These are phyloP conservation scores for Myoxocephalus aenaeus DNA, from an alignment of 2,797 vertebrate species.

Conservation along the genomic window DNA sequence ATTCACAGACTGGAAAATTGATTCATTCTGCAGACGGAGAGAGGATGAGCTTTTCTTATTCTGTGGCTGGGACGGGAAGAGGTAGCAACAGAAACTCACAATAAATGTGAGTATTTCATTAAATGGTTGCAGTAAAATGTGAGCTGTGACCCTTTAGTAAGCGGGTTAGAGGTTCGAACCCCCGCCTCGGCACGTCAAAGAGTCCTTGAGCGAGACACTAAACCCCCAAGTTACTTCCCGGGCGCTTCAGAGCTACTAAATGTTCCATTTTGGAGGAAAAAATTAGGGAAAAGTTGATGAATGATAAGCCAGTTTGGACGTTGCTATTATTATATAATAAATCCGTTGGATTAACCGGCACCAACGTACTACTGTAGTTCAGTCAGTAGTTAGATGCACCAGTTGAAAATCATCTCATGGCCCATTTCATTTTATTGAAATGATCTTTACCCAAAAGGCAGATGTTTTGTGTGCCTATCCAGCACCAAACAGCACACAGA, in stretches of 20 bases:
- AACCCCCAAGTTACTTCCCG: not conserved
- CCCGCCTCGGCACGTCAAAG: not conserved
- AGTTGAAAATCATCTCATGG: not conserved
- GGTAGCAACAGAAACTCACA: conserved; percentile 6
- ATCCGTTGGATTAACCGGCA: not conserved
- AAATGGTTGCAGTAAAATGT: not conserved
- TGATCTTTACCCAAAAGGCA: not conserved
- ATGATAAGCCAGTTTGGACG: not conserved
- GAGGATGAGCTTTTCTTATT: conserved; percentile 21
- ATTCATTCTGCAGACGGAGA: conserved; percentile 10
- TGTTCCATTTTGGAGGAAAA: not conserved
- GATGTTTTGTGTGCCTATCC: not conserved
- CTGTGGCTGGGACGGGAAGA: conserved; percentile 9
- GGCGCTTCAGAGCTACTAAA: not conserved
- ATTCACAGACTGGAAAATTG: conserved; percentile 30
- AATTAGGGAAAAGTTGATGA: not conserved
- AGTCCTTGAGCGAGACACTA: not conserved
- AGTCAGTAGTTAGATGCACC: not conserved
- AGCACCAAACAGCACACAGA: not conserved
- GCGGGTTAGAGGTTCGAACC: not conserved
- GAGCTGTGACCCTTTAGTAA: not conserved
- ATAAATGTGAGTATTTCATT: not conserved
- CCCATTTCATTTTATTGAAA: not conserved
- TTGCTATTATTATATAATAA: not conserved
- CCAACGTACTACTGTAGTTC: not conserved